phyloP scores from a whole-genome alignment of 2,113 vertebrate species.

The Paramisgurnus dabryanus region DNA sequence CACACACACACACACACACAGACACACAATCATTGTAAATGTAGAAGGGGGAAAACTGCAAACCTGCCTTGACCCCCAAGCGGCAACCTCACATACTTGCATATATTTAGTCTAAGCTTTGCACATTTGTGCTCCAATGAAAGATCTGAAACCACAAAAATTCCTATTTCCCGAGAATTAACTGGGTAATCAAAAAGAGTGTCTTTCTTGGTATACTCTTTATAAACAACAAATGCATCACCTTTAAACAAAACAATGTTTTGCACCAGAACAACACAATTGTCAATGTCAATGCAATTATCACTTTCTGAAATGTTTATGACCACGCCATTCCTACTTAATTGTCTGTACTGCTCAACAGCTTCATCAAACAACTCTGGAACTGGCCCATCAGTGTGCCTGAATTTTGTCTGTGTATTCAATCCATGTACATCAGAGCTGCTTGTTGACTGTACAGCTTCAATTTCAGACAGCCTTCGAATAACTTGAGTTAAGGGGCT shows the following conservation, averaged over 20 bases:
- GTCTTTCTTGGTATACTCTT: no score
- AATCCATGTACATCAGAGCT: background rate
- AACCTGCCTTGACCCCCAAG: slow-evolving; percentile 19
- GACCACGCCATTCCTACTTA: slow-evolving; percentile 9
- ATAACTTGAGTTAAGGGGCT: no score
- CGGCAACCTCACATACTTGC: slow-evolving; percentile 4
- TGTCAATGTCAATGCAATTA: slow-evolving; percentile 6
- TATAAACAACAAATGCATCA: no score
- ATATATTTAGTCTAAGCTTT: background rate
- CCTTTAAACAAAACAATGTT: no score
- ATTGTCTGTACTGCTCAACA: slow-evolving; percentile 20
- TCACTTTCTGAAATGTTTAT: slow-evolving; percentile 17
- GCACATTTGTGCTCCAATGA: slow-evolving; percentile 5
- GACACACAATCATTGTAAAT: no score
- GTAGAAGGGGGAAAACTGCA: slow-evolving; percentile 21
- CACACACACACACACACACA: no score
- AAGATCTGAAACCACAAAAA: slow-evolving; percentile 31
- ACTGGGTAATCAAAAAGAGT: slow-evolving; percentile 15
- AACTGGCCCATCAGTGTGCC: background rate
- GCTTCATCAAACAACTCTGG: no score
- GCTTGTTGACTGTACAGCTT: no score
- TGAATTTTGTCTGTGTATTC: background rate
- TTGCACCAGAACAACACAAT: no score
- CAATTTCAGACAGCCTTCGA: no score
- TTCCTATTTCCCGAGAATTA: slow-evolving; percentile 6